These are phyloP conservation scores for Pseudomyrmex cubaensis DNA, from an alignment of 1,140 invertebrate genomes.

Conservation along the genomic window DNA sequence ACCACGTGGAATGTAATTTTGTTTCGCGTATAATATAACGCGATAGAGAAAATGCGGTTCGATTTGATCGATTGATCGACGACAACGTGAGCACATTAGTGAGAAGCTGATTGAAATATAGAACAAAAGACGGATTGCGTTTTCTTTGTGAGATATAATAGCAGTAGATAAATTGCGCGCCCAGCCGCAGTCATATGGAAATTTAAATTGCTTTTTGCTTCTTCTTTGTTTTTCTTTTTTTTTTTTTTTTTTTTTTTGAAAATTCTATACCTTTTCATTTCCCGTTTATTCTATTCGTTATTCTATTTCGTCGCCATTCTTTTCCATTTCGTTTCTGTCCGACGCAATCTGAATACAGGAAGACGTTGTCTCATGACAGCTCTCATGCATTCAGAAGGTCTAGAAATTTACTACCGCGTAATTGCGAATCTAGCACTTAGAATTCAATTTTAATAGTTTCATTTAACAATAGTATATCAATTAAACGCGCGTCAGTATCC, in stretches of 20 bases:
- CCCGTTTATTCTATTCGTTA: conserved; percentile 56
- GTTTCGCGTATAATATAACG: neutral
- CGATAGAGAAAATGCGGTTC: neutral
- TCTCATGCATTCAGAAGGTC: neutral
- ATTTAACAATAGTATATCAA: neutral
- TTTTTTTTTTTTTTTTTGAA: conserved; percentile 53
- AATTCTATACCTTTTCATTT: conserved; percentile 57
- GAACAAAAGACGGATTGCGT: neutral
- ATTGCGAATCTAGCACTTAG: conserved; percentile 9
- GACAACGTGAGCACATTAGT: neutral
- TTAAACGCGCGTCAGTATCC: neutral
- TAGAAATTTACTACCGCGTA: neutral
- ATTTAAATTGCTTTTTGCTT: no score
- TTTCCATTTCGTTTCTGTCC: conserved; percentile 44
- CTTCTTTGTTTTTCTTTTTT: conserved; percentile 40
- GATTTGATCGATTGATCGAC: conserved; percentile 10
- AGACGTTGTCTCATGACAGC: conserved; percentile 16
- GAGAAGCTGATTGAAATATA: conserved; percentile 26
- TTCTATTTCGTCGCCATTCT: conserved; percentile 52
- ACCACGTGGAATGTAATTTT: conserved; percentile 3
- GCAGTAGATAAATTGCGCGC: conserved; percentile 47
- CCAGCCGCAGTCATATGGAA: conserved; percentile 40
- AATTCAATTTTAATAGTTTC: conserved; percentile 8
- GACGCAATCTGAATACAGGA: conserved; percentile 22
- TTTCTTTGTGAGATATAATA: neutral